phyloP scores from a whole-genome alignment of 2,888 invertebrate species.

The Embidobia sp. region DNA sequence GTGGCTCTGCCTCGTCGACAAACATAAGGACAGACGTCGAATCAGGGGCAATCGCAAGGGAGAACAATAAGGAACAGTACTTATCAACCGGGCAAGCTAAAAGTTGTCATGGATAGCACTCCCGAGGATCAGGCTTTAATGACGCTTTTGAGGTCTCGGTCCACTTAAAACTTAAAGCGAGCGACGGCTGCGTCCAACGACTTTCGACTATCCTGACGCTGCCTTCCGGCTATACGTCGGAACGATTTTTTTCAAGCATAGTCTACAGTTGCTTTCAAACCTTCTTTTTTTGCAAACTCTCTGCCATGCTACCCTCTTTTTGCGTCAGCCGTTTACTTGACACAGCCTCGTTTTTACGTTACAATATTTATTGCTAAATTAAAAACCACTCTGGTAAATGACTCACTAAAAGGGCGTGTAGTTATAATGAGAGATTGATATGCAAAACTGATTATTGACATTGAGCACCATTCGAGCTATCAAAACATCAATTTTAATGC shows the following conservation, averaged over 20 bases:
- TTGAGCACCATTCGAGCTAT: too few relatives aligned
- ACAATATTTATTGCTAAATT: slow-evolving; percentile 59
- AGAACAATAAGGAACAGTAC: slow-evolving; percentile 61
- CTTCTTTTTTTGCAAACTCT: slow-evolving; percentile 39
- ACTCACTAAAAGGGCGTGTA: too few relatives aligned
- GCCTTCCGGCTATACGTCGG: slow-evolving; percentile 65
- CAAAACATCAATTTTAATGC: too few relatives aligned
- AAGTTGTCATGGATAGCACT: slow-evolving; percentile 61
- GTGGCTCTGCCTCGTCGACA: too few relatives aligned
- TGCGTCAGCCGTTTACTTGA: slow-evolving; percentile 28
- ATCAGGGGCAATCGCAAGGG: slow-evolving; percentile 35
- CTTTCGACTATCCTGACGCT: slow-evolving; percentile 66
- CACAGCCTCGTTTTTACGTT: slow-evolving; percentile 35
- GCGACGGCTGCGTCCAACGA: slow-evolving; percentile 67
- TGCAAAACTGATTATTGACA: too few relatives aligned
- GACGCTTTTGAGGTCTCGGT: slow-evolving; percentile 66
- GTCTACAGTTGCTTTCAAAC: slow-evolving; percentile 54
- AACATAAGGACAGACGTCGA: slow-evolving; percentile 20
- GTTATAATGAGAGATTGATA: too few relatives aligned
- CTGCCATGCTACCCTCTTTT: slow-evolving; percentile 50
- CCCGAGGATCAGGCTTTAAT: slow-evolving; percentile 65
- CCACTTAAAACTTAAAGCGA: slow-evolving; percentile 68
- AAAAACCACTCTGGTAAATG: too few relatives aligned
- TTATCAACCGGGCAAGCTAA: slow-evolving; percentile 59
- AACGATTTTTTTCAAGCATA: slow-evolving; percentile 56